Evolutionary conservation across 2,797 vertebrate species (phyloP).

Genomic region (Ceryle rudis): DNA sequence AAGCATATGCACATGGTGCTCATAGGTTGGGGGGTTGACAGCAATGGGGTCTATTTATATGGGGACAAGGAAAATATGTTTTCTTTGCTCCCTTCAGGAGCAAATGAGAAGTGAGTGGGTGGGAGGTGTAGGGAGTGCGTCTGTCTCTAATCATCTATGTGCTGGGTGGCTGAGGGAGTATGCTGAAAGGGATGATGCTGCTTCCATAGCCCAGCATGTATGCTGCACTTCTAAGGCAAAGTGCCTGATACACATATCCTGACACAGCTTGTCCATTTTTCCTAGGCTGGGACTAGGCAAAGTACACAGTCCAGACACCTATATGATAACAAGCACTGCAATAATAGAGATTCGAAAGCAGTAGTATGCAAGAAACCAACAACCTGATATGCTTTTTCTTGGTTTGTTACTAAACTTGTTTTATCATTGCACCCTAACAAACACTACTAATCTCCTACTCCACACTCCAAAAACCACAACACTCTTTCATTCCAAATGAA

Average conservation of each 20-base stretch:
- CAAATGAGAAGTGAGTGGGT: slow-evolving; percentile 41
- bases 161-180: neutral
- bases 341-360: neutral
- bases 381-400: neutral
- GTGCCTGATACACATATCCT: neutral
- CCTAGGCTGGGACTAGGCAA: neutral
- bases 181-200: neutral
- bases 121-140: neutral
- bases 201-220: neutral
- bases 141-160: slow-evolving; percentile 1
- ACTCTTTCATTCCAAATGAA: neutral
- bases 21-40: slow-evolving; percentile 22
- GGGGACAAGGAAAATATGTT: slow-evolving; percentile 47
- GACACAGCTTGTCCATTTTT: neutral
- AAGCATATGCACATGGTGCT: neutral
- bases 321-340: neutral
- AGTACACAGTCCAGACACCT: neutral
- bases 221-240: neutral
- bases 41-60: slow-evolving; percentile 14
- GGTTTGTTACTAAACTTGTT: neutral
- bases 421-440: neutral
- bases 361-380: neutral
- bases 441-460: neutral
- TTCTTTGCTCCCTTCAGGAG: slow-evolving; percentile 39
- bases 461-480: neutral